Percentiles rank a stretch among this genome's conserved stretches.
These are phyloP conservation scores for Noctuana brunneofusca DNA, from an alignment of 2,888 invertebrate species.

Conservation along the genomic window DNA sequence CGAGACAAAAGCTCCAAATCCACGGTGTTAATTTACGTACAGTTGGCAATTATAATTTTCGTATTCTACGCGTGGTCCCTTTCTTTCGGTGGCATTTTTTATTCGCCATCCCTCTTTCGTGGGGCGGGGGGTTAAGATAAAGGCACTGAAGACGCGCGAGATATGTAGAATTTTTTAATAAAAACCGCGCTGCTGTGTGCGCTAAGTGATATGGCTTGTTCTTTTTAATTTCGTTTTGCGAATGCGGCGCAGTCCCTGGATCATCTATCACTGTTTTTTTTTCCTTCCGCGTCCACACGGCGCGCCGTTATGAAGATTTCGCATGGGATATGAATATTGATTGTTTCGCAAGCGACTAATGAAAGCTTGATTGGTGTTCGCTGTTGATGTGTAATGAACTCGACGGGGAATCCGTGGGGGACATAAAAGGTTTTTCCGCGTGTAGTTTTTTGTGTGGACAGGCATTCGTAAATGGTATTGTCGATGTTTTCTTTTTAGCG, in stretches of 20 bases:
- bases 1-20: slow-evolving; percentile 64
- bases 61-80: slow-evolving; percentile 63
- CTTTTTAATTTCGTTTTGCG: slow-evolving; percentile 81
- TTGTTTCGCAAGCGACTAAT: slow-evolving; percentile 72
- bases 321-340: slow-evolving; percentile 83
- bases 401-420: slow-evolving; percentile 49
- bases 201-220: slow-evolving; percentile 83
- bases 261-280: slow-evolving; percentile 72
- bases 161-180: slow-evolving; percentile 82
- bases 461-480: slow-evolving; percentile 18
- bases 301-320: slow-evolving; percentile 69
- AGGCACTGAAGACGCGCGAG: slow-evolving; percentile 75
- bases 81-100: slow-evolving; percentile 71
- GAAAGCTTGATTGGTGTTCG: slow-evolving; percentile 78
- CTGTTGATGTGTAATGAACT: slow-evolving; percentile 71
- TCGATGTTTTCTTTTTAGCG: slow-evolving; percentile 36
- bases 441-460: slow-evolving; percentile 32
- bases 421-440: slow-evolving; percentile 56
- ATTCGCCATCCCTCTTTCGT: slow-evolving; percentile 63
- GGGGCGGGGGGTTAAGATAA: slow-evolving; percentile 68
- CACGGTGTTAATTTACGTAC: slow-evolving; percentile 81
- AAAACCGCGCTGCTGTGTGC: slow-evolving; percentile 80
- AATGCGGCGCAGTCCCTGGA: slow-evolving; percentile 65
- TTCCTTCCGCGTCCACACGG: slow-evolving; percentile 50
- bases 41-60: slow-evolving; percentile 82